Conservation (phyloP, 2,888 invertebrate genomes). For the Cryptocephalus moraei region DNA sequence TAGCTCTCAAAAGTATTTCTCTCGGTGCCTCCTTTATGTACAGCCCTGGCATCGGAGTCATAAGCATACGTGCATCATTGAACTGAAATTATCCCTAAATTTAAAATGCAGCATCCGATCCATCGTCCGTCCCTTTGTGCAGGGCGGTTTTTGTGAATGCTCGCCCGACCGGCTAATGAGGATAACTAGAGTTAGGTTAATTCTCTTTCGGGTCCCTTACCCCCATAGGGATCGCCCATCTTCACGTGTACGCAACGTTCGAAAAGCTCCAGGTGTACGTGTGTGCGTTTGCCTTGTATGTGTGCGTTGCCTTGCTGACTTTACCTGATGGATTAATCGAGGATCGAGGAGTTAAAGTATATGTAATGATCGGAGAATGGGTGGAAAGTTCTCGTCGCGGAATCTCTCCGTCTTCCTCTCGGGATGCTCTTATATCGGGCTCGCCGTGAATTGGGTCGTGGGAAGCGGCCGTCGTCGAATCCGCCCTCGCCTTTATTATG, state of each 20-base stretch:
- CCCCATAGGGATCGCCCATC: constrained; percentile 23
- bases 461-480: no score
- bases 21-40: constrained; percentile 1
- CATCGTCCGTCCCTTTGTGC: constrained; percentile 15
- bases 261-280: constrained; percentile 30
- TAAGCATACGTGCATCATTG: constrained; percentile 26
- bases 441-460: no score
- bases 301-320: constrained; percentile 19
- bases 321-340: constrained; percentile 24
- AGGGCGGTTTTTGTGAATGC: constrained; percentile 30
- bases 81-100: constrained; percentile 26
- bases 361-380: no score
- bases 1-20: no score
- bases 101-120: constrained; percentile 21
- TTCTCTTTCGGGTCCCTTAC: constrained; percentile 30
- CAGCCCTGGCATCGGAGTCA: constrained; percentile 8
- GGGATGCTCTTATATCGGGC: no score
- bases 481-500: no score
- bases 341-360: constrained; percentile 22
- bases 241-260: constrained; percentile 3
- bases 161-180: constrained; percentile 37
- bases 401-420: no score
- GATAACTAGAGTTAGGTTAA: constrained; percentile 41
- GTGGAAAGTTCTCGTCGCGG: no score
- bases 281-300: constrained; percentile 7